Conservation (phyloP, 2,113 vertebrate species). For the Pipa parva region DNA sequence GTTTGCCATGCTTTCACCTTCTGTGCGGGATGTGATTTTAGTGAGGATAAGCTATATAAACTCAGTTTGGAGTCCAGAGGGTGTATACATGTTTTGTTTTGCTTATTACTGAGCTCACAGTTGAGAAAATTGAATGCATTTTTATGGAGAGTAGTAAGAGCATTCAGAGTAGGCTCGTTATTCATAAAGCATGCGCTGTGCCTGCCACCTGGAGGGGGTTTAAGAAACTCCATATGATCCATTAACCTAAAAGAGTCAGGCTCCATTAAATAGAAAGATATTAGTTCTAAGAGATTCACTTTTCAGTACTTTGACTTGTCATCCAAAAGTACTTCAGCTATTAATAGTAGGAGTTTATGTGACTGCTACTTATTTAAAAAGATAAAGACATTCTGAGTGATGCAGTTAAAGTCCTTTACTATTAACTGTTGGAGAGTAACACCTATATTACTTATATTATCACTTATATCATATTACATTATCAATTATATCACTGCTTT, state of each 20-base stretch:
- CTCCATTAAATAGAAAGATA: slow-evolving; percentile 27
- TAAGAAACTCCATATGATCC: slow-evolving; percentile 18
- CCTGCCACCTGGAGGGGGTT: slow-evolving; percentile 45
- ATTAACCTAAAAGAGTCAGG: slow-evolving; percentile 42
- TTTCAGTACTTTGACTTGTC: not conserved
- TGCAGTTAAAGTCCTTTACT: no score
- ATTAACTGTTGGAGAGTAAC: no score
- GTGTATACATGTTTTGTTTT: slow-evolving; percentile 8
- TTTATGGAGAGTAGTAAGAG: slow-evolving; percentile 7
- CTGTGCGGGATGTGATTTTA: slow-evolving; percentile 4
- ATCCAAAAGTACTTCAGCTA: slow-evolving; percentile 6
- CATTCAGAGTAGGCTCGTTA: slow-evolving; percentile 14
- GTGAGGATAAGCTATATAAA: slow-evolving; percentile 18
- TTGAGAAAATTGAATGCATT: slow-evolving; percentile 37
- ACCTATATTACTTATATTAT: no score
- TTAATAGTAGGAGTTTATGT: not conserved
- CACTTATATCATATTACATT: no score
- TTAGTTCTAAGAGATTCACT: slow-evolving; percentile 1
- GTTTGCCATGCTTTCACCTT: slow-evolving; percentile 6
- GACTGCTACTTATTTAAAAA: no score
- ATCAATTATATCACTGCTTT: no score
- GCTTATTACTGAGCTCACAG: slow-evolving; percentile 16
- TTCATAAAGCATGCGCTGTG: slow-evolving; percentile 29
- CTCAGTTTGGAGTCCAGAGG: slow-evolving; percentile 19
- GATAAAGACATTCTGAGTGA: no score